phyloP scores from a whole-genome alignment of 2,797 vertebrate species.

The Gymnocypris eckloni region DNA sequence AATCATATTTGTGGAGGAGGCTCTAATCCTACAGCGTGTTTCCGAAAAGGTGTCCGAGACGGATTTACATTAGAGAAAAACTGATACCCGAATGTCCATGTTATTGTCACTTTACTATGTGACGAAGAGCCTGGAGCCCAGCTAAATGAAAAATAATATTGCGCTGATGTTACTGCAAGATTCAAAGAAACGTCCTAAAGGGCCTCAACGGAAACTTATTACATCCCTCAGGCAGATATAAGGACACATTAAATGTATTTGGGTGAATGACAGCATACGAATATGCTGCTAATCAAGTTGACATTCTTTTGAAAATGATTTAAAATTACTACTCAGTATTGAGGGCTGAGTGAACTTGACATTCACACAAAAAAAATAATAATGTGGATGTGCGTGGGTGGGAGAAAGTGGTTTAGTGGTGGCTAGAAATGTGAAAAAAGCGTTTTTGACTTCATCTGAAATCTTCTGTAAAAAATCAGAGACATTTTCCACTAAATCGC shows the following conservation, averaged over 20 bases:
- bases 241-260: neutral
- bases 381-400: neutral
- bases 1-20: neutral
- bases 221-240: neutral
- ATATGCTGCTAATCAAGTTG: constrained; percentile 1
- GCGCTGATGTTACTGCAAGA: neutral
- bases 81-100: neutral
- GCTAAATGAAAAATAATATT: neutral
- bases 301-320: neutral
- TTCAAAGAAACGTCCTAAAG: neutral
- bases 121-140: neutral
- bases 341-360: neutral
- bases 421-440: neutral
- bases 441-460: neutral
- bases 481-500: neutral
- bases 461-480: neutral
- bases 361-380: neutral
- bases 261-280: neutral
- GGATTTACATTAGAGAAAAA: constrained; percentile 1
- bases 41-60: neutral
- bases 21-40: neutral
- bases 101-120: neutral
- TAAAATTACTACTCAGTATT: neutral
- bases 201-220: neutral
- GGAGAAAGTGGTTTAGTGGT: neutral